phyloP scores from a whole-genome alignment of 2,797 vertebrate genomes.

The Crocidura indochinensis region DNA sequence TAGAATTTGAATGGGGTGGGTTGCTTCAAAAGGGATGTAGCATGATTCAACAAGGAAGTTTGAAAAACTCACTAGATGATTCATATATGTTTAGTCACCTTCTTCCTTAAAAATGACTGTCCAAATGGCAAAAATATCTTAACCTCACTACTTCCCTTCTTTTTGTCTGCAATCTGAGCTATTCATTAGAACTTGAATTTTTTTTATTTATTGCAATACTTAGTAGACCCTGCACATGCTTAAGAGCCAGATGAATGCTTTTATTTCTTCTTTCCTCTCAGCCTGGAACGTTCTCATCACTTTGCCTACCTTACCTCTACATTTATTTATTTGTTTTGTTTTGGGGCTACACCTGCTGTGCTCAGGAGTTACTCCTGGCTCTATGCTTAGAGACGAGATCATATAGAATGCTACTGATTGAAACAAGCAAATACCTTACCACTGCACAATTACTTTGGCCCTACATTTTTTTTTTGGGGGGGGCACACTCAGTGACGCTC shows the following conservation, averaged over 20 bases:
- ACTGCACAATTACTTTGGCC: too few relatives aligned
- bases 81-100: not conserved
- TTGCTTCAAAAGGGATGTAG: not conserved
- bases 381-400: too few relatives aligned
- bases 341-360: too few relatives aligned
- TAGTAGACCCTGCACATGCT: not conserved
- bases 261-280: not conserved
- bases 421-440: too few relatives aligned
- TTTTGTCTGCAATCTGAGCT: not conserved
- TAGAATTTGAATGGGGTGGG: not conserved
- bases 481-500: too few relatives aligned
- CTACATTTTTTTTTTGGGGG: too few relatives aligned
- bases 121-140: constrained; percentile 46
- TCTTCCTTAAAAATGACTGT: constrained; percentile 1
- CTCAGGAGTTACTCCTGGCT: too few relatives aligned
- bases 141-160: not conserved
- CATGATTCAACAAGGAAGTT: not conserved
- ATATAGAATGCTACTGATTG: too few relatives aligned
- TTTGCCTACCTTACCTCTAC: not conserved
- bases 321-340: not conserved
- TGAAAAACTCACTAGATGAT: constrained; percentile 38
- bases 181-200: not conserved
- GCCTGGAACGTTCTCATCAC: not conserved
- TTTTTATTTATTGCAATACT: not conserved
- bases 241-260: not conserved